Evolutionary conservation across 2,113 vertebrate species (phyloP), one percentile per base, ranked within the genome.

Genomic region (Eclectus roratus): DNA sequence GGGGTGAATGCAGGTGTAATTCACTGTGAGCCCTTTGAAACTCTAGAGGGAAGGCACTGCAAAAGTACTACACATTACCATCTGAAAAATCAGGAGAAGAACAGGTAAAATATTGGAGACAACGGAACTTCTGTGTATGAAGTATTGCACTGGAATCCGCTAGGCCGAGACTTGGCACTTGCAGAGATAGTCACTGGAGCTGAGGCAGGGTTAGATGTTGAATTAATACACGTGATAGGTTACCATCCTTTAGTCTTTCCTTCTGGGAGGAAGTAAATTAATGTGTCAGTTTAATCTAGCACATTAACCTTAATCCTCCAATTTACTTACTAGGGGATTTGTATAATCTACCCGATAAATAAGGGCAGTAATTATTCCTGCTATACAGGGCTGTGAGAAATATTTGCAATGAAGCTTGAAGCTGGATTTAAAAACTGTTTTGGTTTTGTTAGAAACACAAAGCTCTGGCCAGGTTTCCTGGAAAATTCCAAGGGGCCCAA

Each of bases 271-370:
- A 96, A 94, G 92, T 92, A 96, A 96, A 96, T 94, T 96, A 92
- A 96, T 91, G 86, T 95, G 92, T 85, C 88, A 77, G 83, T 68
- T 94, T 96, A 95, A 95, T 92, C 91, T 96, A 87, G 73, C 83
- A 91, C 86, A 85, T 95, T 95, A 96, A 94, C 93, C 91, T 94
- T 96, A 96, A 95, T 96, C 91, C 92, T 89, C 92, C 92, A 94
- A 96, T 96, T 97, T 96, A 95, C 94, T 96, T 97, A 93, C 86
- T 63, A 85, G 63, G 58, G 88, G 88, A 96, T 97, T 95, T 96
- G 80, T 95, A 92, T 95, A 96, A 96, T 92, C 94, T 96, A 86
- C 61, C 61, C 2, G 47, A 96, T 93, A 96, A 97, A 96, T 95
- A 96, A 89, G 93, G 80, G 81, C 61, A 95, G 85, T 87, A 93